Evolutionary conservation across 2,113 vertebrate species (phyloP).

Genomic region (Physeter macrocephalus): DNA sequence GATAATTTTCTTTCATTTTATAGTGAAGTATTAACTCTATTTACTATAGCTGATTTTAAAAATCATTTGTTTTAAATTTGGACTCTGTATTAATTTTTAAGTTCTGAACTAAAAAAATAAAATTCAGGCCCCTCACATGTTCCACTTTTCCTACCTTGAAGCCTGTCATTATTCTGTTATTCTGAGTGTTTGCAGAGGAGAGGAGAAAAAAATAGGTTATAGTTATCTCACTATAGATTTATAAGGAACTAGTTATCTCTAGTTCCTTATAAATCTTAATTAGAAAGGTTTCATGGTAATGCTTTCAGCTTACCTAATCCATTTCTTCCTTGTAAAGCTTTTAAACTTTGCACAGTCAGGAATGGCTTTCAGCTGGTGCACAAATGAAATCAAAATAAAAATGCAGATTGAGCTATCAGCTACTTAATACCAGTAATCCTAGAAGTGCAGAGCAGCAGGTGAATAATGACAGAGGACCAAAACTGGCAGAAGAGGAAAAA

Average conservation of each 20-base stretch:
- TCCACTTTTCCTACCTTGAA: conserved; percentile 32
- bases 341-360: conserved; percentile 8
- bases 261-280: conserved; percentile 40
- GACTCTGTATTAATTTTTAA: not conserved
- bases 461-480: not conserved
- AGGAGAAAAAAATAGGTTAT: conserved; percentile 31
- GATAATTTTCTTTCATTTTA: not conserved
- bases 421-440: not conserved
- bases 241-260: too few relatives aligned
- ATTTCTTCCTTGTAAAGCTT: conserved; percentile 30
- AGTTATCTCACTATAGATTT: conserved; percentile 11
- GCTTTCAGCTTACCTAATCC: conserved; percentile 32
- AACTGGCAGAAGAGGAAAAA: not conserved
- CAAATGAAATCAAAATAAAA: conserved; percentile 41
- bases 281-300: conserved; percentile 40
- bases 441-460: not conserved
- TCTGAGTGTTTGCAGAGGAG: conserved; percentile 7
- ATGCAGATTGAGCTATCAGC: conserved; percentile 16
- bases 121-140: not conserved
- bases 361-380: not conserved
- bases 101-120: not conserved
- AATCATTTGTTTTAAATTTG: not conserved
- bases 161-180: conserved; percentile 55
- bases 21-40: not conserved
- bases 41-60: not conserved